A percentile compares a stretch with the other conserved stretches of the same genome.
phyloP scores from a whole-genome alignment of 2,113 vertebrate genomes.

The Micronycteris hirsuta region DNA sequence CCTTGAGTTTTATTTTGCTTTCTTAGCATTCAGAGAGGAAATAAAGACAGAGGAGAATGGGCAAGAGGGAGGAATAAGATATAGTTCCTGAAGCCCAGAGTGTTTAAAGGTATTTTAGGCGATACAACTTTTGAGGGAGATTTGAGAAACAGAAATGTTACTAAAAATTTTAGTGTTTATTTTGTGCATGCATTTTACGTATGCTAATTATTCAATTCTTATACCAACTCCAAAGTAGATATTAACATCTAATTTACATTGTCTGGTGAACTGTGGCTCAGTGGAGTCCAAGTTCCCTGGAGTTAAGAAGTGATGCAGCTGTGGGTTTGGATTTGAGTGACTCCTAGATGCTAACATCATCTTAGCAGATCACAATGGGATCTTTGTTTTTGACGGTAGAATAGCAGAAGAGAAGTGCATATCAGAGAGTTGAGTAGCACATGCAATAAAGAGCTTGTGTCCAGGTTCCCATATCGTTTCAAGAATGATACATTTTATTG shows the following conservation, averaged over 20 bases:
- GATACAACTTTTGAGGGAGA: background rate
- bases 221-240: background rate
- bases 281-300: background rate
- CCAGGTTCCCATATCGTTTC: background rate
- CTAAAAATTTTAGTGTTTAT: background rate
- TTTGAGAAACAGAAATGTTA: background rate
- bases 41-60: background rate
- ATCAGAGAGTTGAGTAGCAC: background rate
- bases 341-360: background rate
- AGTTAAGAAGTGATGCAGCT: background rate
- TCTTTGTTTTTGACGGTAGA: background rate
- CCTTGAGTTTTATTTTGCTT: background rate
- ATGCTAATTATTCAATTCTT: background rate
- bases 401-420: background rate
- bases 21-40: background rate
- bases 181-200: background rate
- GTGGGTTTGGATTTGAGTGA: background rate
- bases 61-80: background rate
- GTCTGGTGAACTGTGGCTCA: background rate
- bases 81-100: background rate
- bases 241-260: background rate
- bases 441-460: background rate
- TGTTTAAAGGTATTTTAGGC: background rate
- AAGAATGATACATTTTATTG: slow-evolving; percentile 19
- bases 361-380: background rate